Evolutionary conservation across 2,113 vertebrate species (phyloP).

Genomic region (Seriola aureovittata): DNA sequence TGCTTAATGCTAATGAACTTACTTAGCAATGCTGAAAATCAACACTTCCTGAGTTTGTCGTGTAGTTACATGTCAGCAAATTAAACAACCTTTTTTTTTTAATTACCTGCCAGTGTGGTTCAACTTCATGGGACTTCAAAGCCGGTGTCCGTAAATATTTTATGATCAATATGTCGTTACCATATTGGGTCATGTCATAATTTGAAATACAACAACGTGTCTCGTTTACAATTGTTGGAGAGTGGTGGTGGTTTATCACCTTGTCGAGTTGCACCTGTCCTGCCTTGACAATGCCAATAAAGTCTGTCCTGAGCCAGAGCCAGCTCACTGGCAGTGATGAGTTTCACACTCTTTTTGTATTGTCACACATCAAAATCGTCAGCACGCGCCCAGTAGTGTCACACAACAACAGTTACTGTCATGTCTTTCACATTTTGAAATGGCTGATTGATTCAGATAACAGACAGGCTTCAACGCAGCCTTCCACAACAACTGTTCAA

Average conservation of each 20-base stretch:
- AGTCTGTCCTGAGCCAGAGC: slow-evolving; percentile 8
- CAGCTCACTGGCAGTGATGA: slow-evolving; percentile 11
- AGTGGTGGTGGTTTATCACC: slow-evolving; percentile 40
- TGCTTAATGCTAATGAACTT: not conserved
- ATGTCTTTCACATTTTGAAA: slow-evolving; percentile 25
- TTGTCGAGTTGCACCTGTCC: slow-evolving; percentile 10
- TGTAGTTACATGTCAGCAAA: not conserved
- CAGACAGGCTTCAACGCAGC: not conserved
- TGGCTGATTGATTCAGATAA: slow-evolving; percentile 27
- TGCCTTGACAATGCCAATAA: slow-evolving; percentile 28
- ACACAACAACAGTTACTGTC: slow-evolving; percentile 17
- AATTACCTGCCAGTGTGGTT: not conserved
- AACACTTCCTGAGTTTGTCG: not conserved
- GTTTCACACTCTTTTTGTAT: slow-evolving; percentile 33
- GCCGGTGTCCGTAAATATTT: slow-evolving; percentile 19
- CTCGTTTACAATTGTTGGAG: slow-evolving; percentile 20
- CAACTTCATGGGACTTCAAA: not conserved
- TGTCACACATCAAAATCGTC: slow-evolving; percentile 27
- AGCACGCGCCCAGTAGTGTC: slow-evolving; percentile 11
- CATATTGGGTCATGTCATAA: slow-evolving; percentile 11
- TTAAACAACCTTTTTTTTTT: not conserved
- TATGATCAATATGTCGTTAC: slow-evolving; percentile 23
- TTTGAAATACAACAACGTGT: slow-evolving; percentile 4
- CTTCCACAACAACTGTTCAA: not conserved
- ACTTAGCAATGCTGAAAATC: not conserved